Conservation (phyloP, 2,113 vertebrate species). For the Eulemur rufifrons region DNA sequence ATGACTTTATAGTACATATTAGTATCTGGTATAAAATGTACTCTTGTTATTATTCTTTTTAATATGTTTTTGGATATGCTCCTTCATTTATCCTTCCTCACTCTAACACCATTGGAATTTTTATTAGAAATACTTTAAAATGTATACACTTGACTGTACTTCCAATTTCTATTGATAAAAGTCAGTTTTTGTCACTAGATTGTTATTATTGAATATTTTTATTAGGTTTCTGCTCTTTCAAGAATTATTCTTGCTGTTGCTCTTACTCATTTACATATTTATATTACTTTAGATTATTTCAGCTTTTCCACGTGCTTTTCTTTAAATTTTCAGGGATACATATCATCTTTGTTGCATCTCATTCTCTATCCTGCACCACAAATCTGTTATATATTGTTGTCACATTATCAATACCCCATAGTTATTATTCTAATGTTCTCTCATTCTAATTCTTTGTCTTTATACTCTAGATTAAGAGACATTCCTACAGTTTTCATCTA, state of each 20-base stretch:
- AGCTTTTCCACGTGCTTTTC: not conserved
- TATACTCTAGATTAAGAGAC: not conserved
- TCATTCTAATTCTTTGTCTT: not conserved
- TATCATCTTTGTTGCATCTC: not conserved
- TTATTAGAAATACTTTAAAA: not conserved
- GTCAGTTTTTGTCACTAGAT: not conserved
- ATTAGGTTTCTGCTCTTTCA: not conserved
- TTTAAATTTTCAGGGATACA: not conserved
- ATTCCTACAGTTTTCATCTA: not conserved
- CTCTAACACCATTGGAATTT: not conserved
- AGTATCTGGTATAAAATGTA: not conserved
- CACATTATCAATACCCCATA: not conserved
- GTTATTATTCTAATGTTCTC: not conserved
- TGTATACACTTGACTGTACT: not conserved
- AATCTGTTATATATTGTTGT: not conserved
- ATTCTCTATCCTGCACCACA: not conserved
- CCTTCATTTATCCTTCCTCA: not conserved
- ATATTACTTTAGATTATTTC: not conserved
- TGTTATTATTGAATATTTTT: not conserved
- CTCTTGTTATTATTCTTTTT: not conserved
- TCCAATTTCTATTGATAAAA: not conserved
- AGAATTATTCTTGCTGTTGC: not conserved
- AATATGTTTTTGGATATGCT: not conserved
- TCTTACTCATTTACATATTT: not conserved
- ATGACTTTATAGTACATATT: not conserved